phyloP scores from a whole-genome alignment of 2,113 vertebrate genomes.

The Aegithalos caudatus region DNA sequence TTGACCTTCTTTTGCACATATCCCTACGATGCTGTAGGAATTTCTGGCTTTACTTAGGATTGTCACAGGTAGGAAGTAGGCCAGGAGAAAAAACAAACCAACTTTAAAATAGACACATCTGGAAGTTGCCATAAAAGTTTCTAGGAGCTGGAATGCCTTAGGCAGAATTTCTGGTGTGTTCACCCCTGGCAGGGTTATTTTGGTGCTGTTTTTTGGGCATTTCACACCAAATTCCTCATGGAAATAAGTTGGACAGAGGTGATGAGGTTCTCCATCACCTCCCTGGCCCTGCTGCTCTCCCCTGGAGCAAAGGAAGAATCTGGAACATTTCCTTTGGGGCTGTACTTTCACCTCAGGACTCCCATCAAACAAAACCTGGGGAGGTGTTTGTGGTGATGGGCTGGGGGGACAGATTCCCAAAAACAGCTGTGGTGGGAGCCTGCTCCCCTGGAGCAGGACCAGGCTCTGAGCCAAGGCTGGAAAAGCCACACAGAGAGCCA shows the following conservation, averaged over 20 bases:
- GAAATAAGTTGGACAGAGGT: neutral
- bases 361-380: neutral
- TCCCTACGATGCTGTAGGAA: rapidly evolving
- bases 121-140: neutral
- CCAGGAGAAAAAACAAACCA: neutral
- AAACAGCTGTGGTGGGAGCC: neutral
- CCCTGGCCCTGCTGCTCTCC: neutral
- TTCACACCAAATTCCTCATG: neutral
- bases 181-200: rapidly evolving
- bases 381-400: neutral
- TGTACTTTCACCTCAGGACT: neutral
- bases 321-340: neutral
- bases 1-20: neutral
- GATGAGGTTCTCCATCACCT: neutral
- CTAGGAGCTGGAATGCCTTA: neutral
- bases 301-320: neutral
- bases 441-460: neutral
- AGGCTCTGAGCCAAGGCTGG: neutral
- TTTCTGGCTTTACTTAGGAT: neutral
- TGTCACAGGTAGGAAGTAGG: neutral
- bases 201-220: neutral
- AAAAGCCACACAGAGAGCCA: rapidly evolving
- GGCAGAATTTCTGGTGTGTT: neutral
- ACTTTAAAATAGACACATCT: neutral
- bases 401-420: neutral